Conservation (phyloP, 1,140 invertebrate species). For the Drusus annulatus region DNA sequence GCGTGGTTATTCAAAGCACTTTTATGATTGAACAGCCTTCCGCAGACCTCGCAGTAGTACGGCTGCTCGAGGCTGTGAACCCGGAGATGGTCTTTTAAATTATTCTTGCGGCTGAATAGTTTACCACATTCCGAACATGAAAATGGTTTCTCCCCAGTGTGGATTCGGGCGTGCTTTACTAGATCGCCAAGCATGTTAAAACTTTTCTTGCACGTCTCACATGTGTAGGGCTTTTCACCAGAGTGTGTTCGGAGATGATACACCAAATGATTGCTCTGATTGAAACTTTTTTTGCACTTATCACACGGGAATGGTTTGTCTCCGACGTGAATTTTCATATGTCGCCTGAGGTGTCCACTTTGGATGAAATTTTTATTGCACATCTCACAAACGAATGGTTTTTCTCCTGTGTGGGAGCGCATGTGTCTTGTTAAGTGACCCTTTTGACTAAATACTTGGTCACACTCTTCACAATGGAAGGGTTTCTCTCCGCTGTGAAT, state of each 20-base stretch:
- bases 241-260: constrained; percentile 60
- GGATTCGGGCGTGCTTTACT: constrained; percentile 59
- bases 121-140: constrained; percentile 72
- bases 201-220: constrained; percentile 61
- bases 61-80: constrained; percentile 48
- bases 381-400: not conserved
- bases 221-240: constrained; percentile 60
- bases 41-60: too few relatives aligned
- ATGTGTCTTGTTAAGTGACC: not conserved
- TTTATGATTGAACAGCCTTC: not conserved
- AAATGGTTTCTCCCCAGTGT: constrained; percentile 67
- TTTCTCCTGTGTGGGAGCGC: not conserved
- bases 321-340: constrained; percentile 12
- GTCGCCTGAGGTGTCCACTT: not conserved
- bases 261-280: not conserved
- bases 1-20: not conserved
- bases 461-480: not conserved
- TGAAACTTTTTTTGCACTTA: not conserved
- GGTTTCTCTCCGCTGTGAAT: constrained; percentile 5
- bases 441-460: not conserved
- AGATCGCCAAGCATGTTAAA: constrained; percentile 61
- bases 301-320: not conserved
- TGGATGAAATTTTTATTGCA: not conserved
- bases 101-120: constrained; percentile 63
- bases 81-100: constrained; percentile 59